Conservation (phyloP, 2,888 invertebrate genomes). For the Lasioglossum morio region DNA sequence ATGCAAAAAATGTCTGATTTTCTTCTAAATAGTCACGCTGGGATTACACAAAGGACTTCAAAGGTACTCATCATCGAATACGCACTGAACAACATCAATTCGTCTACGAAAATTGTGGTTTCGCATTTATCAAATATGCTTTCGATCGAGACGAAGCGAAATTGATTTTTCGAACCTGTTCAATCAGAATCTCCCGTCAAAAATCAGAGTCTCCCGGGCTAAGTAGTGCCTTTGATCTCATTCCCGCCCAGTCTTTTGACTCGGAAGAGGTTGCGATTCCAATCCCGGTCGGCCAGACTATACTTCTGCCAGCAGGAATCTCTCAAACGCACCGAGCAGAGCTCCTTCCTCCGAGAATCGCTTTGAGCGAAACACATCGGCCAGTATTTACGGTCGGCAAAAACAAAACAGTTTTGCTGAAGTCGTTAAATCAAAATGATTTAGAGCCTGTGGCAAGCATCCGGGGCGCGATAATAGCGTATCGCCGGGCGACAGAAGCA, state of each 20-base stretch:
- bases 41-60: not conserved
- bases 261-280: slow-evolving; percentile 2
- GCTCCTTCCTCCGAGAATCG: not conserved
- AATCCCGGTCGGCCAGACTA: not conserved
- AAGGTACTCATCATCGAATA: not conserved
- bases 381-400: slow-evolving; percentile 9
- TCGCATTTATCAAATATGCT: not conserved
- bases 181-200: not conserved
- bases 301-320: slow-evolving; percentile 1
- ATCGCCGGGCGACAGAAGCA: slow-evolving; percentile 12
- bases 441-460: not conserved
- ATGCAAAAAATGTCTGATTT: not conserved
- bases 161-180: not conserved
- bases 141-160: not conserved
- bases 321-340: not conserved
- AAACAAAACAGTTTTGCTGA: slow-evolving; percentile 10
- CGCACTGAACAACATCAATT: not conserved
- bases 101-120: not conserved
- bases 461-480: slow-evolving; percentile 28
- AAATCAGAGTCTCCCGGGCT: not conserved
- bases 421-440: slow-evolving; percentile 35
- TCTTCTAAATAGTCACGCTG: not conserved
- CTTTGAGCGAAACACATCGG: slow-evolving; percentile 6
- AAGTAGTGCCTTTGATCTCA: slow-evolving; percentile 1
- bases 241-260: not conserved